Conservation (phyloP, 2,797 vertebrate species). For the Tympanoctomys barrerae region DNA sequence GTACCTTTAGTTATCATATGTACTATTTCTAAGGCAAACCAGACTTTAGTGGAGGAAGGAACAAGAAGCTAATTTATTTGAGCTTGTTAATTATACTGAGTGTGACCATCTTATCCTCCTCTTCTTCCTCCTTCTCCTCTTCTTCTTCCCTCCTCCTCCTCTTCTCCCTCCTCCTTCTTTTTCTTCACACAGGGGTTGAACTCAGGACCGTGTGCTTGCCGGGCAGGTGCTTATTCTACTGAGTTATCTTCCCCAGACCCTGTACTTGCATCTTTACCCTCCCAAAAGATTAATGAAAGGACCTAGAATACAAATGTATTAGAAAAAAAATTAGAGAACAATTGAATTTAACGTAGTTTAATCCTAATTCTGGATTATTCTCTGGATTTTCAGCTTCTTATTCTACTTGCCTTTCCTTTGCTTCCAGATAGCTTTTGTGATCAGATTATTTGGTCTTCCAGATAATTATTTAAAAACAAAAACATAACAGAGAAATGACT, state of each 20-base stretch:
- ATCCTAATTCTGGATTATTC: conserved; percentile 51
- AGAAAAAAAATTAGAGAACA: conserved; percentile 38
- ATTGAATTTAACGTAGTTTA: conserved; percentile 15
- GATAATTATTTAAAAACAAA: conserved; percentile 44
- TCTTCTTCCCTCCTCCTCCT: no score
- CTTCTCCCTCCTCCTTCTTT: no score
- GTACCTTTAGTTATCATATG: not conserved
- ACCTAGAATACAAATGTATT: conserved; percentile 27
- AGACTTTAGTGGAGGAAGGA: not conserved
- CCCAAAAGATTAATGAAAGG: not conserved
- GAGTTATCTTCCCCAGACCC: no score
- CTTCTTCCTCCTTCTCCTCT: no score
- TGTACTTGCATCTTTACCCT: not conserved
- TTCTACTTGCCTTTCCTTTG: conserved; percentile 20
- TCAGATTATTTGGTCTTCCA: conserved; percentile 38
- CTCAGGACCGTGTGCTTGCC: no score
- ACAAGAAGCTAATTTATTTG: conserved; percentile 21
- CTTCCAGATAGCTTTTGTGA: conserved; percentile 32
- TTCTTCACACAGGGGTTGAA: no score
- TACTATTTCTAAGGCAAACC: conserved; percentile 22
- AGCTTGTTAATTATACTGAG: conserved; percentile 47
- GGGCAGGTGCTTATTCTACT: no score
- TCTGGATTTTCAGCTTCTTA: not conserved
- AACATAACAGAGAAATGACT: conserved; percentile 37
- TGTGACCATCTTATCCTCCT: not conserved